A percentile compares a stretch with the other conserved stretches of the same genome.
phyloP scores from a whole-genome alignment of 2,797 vertebrate genomes.

The Novumbra hubbsi region DNA sequence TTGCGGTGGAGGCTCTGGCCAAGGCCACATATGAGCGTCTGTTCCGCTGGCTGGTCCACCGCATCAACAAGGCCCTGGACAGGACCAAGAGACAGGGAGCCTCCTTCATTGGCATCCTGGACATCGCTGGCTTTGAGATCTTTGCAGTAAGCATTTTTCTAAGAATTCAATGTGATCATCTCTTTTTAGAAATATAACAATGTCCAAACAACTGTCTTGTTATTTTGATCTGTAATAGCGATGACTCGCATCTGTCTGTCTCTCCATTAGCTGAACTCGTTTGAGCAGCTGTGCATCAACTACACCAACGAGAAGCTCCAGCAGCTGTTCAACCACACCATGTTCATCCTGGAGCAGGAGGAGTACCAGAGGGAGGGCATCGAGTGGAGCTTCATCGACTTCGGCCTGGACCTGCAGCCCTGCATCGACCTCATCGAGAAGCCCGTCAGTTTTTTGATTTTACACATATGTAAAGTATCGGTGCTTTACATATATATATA shows the following conservation, averaged over 20 bases:
- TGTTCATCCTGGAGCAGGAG: slow-evolving; percentile 91
- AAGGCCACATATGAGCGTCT: slow-evolving; percentile 89
- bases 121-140: slow-evolving; percentile 89
- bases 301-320: slow-evolving; percentile 91
- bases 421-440: slow-evolving; percentile 91
- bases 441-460: slow-evolving; percentile 74
- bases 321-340: slow-evolving; percentile 90
- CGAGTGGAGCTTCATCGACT: slow-evolving; percentile 94
- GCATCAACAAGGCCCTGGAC: slow-evolving; percentile 88
- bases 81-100: slow-evolving; percentile 87
- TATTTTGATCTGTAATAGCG: background rate
- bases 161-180: background rate
- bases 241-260: slow-evolving; percentile 1
- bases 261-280: slow-evolving; percentile 77
- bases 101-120: slow-evolving; percentile 88
- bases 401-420: slow-evolving; percentile 87
- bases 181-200: background rate
- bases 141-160: slow-evolving; percentile 72
- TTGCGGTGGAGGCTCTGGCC: slow-evolving; percentile 85
- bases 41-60: slow-evolving; percentile 87
- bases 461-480: background rate
- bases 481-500: no score
- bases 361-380: slow-evolving; percentile 90
- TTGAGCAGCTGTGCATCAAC: slow-evolving; percentile 89
- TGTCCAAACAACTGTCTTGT: background rate